phyloP scores from a whole-genome alignment of 2,888 invertebrate species.

The Abrostola tripartita region DNA sequence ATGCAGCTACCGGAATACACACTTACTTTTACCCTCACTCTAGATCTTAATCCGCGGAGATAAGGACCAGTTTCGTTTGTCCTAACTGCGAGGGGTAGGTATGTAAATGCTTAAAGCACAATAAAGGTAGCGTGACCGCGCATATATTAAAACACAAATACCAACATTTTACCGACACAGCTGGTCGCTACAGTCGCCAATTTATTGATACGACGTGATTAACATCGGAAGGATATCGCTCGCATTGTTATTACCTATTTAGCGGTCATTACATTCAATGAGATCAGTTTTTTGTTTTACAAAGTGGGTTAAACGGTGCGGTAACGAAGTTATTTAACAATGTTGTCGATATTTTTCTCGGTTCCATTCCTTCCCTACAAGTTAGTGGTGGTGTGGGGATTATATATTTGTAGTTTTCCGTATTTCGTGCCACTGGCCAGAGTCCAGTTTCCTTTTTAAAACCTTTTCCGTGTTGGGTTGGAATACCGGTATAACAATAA shows the following conservation, averaged over 20 bases:
- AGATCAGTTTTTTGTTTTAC: constrained; percentile 35
- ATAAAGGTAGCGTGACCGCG: constrained; percentile 74
- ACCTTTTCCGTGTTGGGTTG: constrained; percentile 1
- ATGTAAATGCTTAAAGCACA: constrained; percentile 67
- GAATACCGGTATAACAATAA: neutral
- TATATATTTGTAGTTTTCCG: constrained; percentile 8
- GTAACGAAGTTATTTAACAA: constrained; percentile 30
- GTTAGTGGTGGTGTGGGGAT: constrained; percentile 11
- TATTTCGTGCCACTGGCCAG: constrained; percentile 5
- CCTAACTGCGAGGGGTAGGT: constrained; percentile 22
- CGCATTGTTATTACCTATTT: constrained; percentile 57
- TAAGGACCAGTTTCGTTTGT: constrained; percentile 47
- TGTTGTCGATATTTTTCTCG: constrained; percentile 21
- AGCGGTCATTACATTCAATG: constrained; percentile 55
- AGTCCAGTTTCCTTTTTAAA: constrained; percentile 2
- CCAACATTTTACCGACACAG: constrained; percentile 66
- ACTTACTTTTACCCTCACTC: constrained; percentile 27
- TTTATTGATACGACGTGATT: constrained; percentile 72
- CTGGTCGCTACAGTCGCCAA: constrained; percentile 65
- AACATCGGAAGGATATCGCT: constrained; percentile 57
- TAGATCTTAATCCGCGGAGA: constrained; percentile 38
- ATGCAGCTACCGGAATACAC: constrained; percentile 61
- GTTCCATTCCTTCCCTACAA: constrained; percentile 16
- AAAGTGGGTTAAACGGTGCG: neutral
- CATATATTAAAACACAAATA: constrained; percentile 69